Percentiles rank a stretch among this genome's conserved stretches.
These are phyloP conservation scores for Trogon melanurus DNA, from an alignment of 2,113 vertebrate species.

Conservation along the genomic window DNA sequence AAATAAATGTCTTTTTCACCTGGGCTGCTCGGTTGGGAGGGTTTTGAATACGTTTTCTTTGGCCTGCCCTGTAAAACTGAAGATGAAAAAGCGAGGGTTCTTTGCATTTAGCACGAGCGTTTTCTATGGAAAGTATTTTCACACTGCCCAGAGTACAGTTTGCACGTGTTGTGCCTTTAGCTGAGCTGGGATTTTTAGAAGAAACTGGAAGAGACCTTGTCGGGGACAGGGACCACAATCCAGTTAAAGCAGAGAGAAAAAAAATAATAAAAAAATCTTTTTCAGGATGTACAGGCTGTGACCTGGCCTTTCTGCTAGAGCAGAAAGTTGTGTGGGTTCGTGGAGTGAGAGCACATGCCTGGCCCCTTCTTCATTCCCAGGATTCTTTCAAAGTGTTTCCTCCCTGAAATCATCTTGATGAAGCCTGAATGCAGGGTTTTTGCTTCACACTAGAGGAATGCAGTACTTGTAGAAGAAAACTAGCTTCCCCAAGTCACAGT, in stretches of 20 bases:
- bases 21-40: background rate
- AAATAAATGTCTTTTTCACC: background rate
- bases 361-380: background rate
- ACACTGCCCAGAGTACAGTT: background rate
- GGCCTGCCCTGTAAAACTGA: background rate
- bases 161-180: background rate
- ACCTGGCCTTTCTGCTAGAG: background rate
- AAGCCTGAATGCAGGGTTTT: background rate
- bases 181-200: background rate
- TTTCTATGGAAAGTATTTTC: background rate
- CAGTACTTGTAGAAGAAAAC: background rate
- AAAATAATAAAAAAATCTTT: background rate
- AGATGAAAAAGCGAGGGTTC: background rate
- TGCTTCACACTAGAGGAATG: background rate
- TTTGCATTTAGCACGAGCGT: background rate
- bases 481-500: background rate
- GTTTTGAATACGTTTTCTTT: background rate
- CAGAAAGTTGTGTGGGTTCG: background rate
- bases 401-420: background rate
- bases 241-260: background rate
- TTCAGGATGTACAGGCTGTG: background rate
- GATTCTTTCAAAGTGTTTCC: background rate
- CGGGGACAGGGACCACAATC: background rate
- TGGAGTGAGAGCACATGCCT: background rate
- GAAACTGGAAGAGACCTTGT: background rate